Percentiles rank a stretch among this genome's conserved stretches.
Conservation (phyloP, 2,113 vertebrate species). For the Coracopsis vasa region DNA sequence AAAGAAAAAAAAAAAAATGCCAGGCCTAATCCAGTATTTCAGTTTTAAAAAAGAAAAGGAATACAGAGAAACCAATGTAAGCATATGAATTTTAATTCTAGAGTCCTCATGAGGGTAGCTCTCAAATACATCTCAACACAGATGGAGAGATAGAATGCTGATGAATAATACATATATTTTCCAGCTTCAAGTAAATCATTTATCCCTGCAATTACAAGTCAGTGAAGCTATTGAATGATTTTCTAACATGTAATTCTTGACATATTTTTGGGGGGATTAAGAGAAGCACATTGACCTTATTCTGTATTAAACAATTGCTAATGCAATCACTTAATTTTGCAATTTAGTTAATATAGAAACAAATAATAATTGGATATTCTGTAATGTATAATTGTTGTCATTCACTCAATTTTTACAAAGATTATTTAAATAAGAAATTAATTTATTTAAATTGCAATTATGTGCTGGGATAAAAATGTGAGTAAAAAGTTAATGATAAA, state of each 20-base stretch:
- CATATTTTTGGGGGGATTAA: not conserved
- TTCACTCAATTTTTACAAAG: not conserved
- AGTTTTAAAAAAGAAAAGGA: not conserved
- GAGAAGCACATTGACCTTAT: not conserved
- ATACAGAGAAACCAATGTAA: conserved; percentile 5
- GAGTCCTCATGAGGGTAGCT: not conserved
- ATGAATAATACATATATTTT: conserved; percentile 49
- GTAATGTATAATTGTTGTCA: not conserved
- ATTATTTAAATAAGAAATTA: not conserved
- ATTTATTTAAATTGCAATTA: not conserved
- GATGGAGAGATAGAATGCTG: not conserved
- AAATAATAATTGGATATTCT: conserved; percentile 9
- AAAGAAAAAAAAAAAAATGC: not conserved
- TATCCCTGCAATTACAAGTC: conserved; percentile 22
- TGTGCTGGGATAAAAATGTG: not conserved
- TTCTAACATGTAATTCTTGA: not conserved
- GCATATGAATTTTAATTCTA: not conserved
- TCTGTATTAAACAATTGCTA: conserved; percentile 15
- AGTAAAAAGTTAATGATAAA: not conserved
- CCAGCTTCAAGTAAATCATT: conserved; percentile 10
- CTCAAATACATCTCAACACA: conserved; percentile 1
- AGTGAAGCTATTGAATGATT: not conserved
- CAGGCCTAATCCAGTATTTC: not conserved
- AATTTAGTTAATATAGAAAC: not conserved
- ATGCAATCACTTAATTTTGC: conserved; percentile 30